These are phyloP conservation scores for Puma concolor DNA, from an alignment of 2,113 vertebrate species.

Conservation along the genomic window DNA sequence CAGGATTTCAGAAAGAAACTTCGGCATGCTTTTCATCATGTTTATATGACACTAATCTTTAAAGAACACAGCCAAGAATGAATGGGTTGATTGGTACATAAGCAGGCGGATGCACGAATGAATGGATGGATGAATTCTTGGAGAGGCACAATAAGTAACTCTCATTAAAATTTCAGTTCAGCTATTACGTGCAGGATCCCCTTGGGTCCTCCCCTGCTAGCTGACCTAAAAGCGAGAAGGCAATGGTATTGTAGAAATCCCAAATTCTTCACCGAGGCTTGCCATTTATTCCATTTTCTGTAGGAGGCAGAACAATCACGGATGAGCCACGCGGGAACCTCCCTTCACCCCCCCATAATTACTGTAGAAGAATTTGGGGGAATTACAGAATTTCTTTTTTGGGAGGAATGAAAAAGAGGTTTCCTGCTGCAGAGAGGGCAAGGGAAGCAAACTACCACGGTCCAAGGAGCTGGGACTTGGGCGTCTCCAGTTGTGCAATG, in stretches of 20 bases:
- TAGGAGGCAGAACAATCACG: not conserved
- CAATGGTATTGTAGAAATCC: not conserved
- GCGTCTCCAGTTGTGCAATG: not conserved
- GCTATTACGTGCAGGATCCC: not conserved
- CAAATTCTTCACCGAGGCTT: not conserved
- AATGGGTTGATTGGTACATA: not conserved
- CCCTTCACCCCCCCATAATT: no score
- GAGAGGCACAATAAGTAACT: conserved; percentile 19
- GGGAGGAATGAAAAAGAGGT: not conserved
- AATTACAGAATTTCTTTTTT: not conserved
- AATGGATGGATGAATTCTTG: not conserved
- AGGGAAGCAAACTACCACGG: not conserved
- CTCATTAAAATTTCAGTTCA: conserved; percentile 55
- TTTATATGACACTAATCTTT: not conserved
- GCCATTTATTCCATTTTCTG: not conserved
- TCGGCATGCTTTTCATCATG: not conserved
- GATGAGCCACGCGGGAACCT: not conserved
- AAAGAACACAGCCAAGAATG: conserved; percentile 12
- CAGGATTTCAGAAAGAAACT: not conserved
- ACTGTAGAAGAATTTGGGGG: not conserved
- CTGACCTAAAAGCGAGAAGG: conserved; percentile 11
- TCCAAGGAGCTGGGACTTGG: not conserved
- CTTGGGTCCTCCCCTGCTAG: not conserved
- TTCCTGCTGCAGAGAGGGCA: not conserved
- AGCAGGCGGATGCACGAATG: not conserved